These are phyloP conservation scores for Zeugodacus cucurbitae DNA, from an alignment of 1,140 invertebrate genomes.

Conservation along the genomic window DNA sequence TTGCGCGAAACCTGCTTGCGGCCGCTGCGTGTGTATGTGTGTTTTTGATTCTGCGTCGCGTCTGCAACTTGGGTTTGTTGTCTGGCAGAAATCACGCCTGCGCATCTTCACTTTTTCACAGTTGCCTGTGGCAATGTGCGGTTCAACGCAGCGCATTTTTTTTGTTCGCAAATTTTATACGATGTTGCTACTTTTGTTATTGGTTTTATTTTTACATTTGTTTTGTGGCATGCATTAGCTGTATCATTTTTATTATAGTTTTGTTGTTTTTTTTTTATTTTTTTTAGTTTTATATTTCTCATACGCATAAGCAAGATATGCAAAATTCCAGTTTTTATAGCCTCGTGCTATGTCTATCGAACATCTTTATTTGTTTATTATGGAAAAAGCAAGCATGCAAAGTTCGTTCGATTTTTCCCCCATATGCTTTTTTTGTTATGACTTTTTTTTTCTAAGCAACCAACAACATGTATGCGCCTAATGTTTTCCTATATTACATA, in stretches of 20 bases:
- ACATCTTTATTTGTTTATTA: not conserved
- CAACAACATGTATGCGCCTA: not conserved
- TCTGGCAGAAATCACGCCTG: not conserved
- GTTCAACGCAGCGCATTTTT: not conserved
- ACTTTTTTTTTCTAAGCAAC: not conserved
- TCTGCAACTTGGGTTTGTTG: not conserved
- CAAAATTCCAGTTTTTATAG: not conserved
- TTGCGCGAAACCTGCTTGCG: not conserved
- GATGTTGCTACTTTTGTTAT: not conserved
- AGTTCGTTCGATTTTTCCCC: not conserved
- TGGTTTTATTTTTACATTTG: not conserved
- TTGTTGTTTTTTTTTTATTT: not conserved
- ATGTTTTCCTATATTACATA: conserved; percentile 18
- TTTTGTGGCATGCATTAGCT: not conserved
- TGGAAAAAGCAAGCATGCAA: too few relatives aligned
- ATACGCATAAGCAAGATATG: not conserved
- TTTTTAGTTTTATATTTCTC: not conserved
- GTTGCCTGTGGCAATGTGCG: not conserved
- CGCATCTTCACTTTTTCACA: conserved; percentile 33
- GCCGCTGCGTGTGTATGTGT: not conserved
- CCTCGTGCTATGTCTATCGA: not conserved
- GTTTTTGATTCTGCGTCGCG: conserved; percentile 22
- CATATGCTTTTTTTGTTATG: not conserved
- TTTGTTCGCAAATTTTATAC: not conserved
- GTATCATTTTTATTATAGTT: not conserved